phyloP scores from a whole-genome alignment of 2,888 invertebrate species.

The Athripsodes cinereus region DNA sequence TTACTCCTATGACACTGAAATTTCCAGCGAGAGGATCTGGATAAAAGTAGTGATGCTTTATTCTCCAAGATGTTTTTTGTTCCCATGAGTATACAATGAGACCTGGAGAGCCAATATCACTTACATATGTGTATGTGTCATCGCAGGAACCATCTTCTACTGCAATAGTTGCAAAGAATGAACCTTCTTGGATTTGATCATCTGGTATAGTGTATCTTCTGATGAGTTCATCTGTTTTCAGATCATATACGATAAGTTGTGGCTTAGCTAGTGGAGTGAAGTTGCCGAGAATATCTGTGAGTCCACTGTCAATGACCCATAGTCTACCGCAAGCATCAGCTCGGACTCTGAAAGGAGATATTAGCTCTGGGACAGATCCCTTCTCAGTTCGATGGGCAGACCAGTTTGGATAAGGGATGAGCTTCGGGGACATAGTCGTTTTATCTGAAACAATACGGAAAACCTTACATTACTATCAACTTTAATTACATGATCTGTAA shows the following conservation, averaged over 20 bases:
- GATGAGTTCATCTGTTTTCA: slow-evolving; percentile 63
- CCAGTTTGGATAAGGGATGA: slow-evolving; percentile 78
- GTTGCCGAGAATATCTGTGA: slow-evolving; percentile 53
- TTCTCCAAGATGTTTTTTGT: slow-evolving; percentile 65
- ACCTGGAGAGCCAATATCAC: slow-evolving; percentile 62
- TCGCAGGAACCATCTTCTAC: slow-evolving; percentile 70
- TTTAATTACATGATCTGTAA: no score
- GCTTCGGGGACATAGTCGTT: slow-evolving; percentile 56
- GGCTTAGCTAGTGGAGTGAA: slow-evolving; percentile 50
- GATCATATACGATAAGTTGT: slow-evolving; percentile 64
- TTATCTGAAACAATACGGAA: slow-evolving; percentile 55
- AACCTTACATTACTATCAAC: no score
- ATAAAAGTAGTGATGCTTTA: slow-evolving; percentile 64
- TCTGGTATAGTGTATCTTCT: slow-evolving; percentile 59
- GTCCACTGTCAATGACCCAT: slow-evolving; percentile 74
- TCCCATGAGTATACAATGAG: slow-evolving; percentile 73
- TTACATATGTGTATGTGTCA: slow-evolving; percentile 66
- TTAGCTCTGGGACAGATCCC: slow-evolving; percentile 55
- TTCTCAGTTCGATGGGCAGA: slow-evolving; percentile 59
- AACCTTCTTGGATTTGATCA: slow-evolving; percentile 59
- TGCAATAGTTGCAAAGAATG: slow-evolving; percentile 70
- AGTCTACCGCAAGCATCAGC: slow-evolving; percentile 71
- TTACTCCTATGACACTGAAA: slow-evolving; percentile 62
- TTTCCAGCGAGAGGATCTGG: slow-evolving; percentile 68
- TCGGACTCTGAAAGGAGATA: slow-evolving; percentile 66